Percentiles rank a stretch among this genome's conserved stretches.
phyloP scores from a whole-genome alignment of 2,797 vertebrate species.

The Bovichtus diacanthus region DNA sequence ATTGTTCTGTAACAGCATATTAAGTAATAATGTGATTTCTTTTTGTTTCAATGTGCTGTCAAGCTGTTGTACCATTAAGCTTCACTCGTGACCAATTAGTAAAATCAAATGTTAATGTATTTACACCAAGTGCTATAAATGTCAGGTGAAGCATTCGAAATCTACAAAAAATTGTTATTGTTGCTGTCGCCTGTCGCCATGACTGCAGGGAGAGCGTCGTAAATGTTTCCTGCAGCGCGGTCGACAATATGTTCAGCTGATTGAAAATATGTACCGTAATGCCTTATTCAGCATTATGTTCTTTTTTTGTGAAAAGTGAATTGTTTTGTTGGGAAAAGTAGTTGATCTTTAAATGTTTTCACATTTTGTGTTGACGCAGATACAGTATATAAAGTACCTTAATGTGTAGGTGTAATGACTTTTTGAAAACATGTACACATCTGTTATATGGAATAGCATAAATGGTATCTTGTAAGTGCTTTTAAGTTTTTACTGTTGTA shows the following conservation, averaged over 20 bases:
- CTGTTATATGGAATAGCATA: constrained; percentile 1
- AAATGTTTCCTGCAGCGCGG: constrained; percentile 23
- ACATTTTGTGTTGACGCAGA: constrained; percentile 29
- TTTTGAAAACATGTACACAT: constrained; percentile 8
- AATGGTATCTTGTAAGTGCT: constrained; percentile 19
- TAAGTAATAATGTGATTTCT: constrained; percentile 36
- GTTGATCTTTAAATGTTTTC: constrained; percentile 24
- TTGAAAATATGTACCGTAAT: constrained; percentile 49
- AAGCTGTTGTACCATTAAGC: constrained; percentile 37
- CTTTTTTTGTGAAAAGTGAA: constrained; percentile 29
- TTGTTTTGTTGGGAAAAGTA: constrained; percentile 33
- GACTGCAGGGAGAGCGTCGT: constrained; percentile 14
- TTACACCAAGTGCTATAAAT: constrained; percentile 43
- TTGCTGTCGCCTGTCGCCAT: not conserved
- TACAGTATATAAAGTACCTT: constrained; percentile 19
- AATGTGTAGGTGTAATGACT: constrained; percentile 22
- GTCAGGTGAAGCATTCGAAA: constrained; percentile 14
- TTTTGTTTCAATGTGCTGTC: constrained; percentile 48
- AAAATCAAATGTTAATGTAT: constrained; percentile 32
- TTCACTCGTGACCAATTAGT: constrained; percentile 22
- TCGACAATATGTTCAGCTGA: constrained; percentile 21
- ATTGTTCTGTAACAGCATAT: constrained; percentile 34
- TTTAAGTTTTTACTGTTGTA: constrained; percentile 31
- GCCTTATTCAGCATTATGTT: constrained; percentile 58
- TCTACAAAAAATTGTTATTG: not conserved